Evolutionary conservation across 2,888 invertebrate genomes (phyloP).

Genomic region (Eristalis pertinax): DNA sequence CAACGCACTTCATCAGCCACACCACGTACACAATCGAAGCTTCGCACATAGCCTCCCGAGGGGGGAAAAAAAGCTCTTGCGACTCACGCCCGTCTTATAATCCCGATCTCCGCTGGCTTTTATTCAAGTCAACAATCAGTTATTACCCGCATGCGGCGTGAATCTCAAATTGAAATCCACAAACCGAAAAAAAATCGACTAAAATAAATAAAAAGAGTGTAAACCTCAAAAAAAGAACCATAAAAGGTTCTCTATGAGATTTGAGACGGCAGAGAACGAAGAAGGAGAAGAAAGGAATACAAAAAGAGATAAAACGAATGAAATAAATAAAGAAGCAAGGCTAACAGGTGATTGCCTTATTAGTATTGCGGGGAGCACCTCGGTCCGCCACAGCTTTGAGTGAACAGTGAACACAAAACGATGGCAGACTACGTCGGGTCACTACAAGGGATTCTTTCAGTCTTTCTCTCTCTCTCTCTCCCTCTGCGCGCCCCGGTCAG

Average conservation of each 20-base stretch:
- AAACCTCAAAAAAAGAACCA: slow-evolving; percentile 29
- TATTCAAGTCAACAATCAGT: slow-evolving; percentile 41
- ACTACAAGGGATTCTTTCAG: slow-evolving; percentile 16
- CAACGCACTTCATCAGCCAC: not conserved
- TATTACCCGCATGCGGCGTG: slow-evolving; percentile 49
- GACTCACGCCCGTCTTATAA: slow-evolving; percentile 1
- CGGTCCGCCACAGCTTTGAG: not conserved
- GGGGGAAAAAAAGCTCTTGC: not conserved
- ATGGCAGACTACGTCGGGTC: slow-evolving; percentile 1
- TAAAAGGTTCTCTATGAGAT: slow-evolving; percentile 11
- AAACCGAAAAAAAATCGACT: slow-evolving; percentile 18
- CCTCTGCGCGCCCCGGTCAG: not conserved
- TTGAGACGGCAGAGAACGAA: not conserved
- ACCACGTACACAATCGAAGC: not conserved
- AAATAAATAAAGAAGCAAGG: slow-evolving; percentile 29
- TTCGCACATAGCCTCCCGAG: not conserved
- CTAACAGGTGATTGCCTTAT: slow-evolving; percentile 56
- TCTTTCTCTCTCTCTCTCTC: not conserved
- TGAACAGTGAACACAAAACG: not conserved
- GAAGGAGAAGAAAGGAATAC: not conserved
- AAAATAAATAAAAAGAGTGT: slow-evolving; percentile 25
- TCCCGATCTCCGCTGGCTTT: slow-evolving; percentile 36
- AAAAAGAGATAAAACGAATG: slow-evolving; percentile 9
- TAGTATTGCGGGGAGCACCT: slow-evolving; percentile 40
- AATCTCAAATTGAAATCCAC: slow-evolving; percentile 43